Base-by-base conservation (phyloP, 2,888 invertebrate species). In the Mystacides longicornis region DNA sequence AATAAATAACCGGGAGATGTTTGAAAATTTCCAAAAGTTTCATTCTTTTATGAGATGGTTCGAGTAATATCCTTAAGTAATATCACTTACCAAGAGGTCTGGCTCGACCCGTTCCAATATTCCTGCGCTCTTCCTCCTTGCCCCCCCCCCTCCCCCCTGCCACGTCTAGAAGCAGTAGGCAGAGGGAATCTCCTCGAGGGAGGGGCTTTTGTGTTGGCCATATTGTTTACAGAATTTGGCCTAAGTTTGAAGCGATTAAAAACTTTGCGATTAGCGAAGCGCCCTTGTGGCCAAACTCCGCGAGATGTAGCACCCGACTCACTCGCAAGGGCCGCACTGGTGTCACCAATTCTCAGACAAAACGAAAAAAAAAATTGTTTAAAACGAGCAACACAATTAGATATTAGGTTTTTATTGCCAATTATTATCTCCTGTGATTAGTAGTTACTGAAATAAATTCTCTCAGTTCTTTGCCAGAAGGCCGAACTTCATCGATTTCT, bases 211-310 rank as follows among this genome's bases (percentile, higher is more conserved):
- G 58, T 53, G 59, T 59, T 57, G 60, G 51, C 57, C 58, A 60
- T 60, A 60, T 59, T 60, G 60, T 60, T 60, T 60, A 60, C 60
- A 56, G 53, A 60, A 60, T 60, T 60, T 57, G 53, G 56, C 48
- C 57, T 57, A 59, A 59, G 58, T 60, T 59, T 60, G 60, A 60
- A 57, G 55, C 60, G 60, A 60, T 60, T 60, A 60, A 60, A 60
- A 60, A 60, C 60, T 60, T 60, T 60, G 59, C 59, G 60, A 60
- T 60, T 60, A 60, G 60, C 60, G 60, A 43, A 56, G 58, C 58
- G 58, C 60, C 58, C 60, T 56, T 58, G 56, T 51, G 58, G 55
- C 51, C 58, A 54, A 57, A 57, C 54, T 54, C 53, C 51, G 53
- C 53, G 52, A 52, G 56, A 54, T 49, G 54, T 37, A 49, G 54